These are phyloP conservation scores for Schizaphis graminum DNA, from an alignment of 2,888 invertebrate species.

Conservation along the genomic window DNA sequence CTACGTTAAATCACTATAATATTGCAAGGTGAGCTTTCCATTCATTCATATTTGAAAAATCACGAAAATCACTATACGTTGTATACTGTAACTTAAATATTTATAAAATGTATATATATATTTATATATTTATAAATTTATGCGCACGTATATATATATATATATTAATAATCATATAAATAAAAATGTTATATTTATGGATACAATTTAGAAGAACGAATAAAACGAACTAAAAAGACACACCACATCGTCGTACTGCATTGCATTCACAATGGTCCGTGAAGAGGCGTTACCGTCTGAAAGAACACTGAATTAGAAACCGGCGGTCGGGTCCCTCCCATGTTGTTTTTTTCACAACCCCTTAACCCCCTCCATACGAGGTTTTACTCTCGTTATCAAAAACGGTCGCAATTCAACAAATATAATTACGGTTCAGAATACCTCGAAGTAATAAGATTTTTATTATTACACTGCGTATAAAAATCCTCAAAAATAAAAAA, in stretches of 20 bases:
- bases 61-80: not conserved
- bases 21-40: conserved; percentile 1
- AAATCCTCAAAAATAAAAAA: conserved; percentile 19
- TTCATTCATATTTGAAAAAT: conserved; percentile 25
- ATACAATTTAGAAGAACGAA: not conserved
- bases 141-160: not conserved
- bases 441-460: not conserved
- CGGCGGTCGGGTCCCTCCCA: conserved; percentile 61
- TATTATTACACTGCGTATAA: not conserved
- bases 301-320: conserved; percentile 63
- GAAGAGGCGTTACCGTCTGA: conserved; percentile 64
- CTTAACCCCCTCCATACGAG: conserved; percentile 59
- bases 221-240: conserved; percentile 39
- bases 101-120: conserved; percentile 25
- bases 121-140: conserved; percentile 28
- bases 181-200: conserved; percentile 28
- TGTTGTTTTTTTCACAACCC: conserved; percentile 64
- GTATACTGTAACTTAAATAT: not conserved
- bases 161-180: not conserved
- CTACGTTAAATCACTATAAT: conserved; percentile 15
- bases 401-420: conserved; percentile 27
- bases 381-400: conserved; percentile 59
- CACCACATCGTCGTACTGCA: conserved; percentile 25
- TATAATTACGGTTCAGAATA: conserved; percentile 40
- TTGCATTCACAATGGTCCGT: conserved; percentile 41